Evolutionary conservation across 2,888 invertebrate genomes (phyloP).

Genomic region (Alentia gelatinosa): DNA sequence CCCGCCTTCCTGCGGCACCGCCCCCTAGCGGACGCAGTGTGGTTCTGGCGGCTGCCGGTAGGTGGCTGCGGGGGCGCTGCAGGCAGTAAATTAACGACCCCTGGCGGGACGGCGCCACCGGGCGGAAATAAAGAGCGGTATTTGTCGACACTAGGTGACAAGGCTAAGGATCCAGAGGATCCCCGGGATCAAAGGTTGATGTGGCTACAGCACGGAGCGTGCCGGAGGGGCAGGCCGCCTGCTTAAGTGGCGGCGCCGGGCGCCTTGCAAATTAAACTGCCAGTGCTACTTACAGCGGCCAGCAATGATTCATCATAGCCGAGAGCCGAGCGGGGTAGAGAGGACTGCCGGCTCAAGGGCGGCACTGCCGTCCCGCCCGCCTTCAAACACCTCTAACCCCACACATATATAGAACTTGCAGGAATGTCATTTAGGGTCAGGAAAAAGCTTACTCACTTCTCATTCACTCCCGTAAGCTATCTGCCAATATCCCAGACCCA

Average conservation of each 20-base stretch:
- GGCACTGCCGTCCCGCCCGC: too few species aligned
- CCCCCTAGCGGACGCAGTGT: neutral
- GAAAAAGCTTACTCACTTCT: too few species aligned
- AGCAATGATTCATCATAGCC: neutral
- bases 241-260: neutral
- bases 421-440: too few species aligned
- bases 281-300: neutral
- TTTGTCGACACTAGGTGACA: slow-evolving; percentile 19
- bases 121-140: slow-evolving; percentile 14
- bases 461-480: too few species aligned
- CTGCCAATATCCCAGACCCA: too few species aligned
- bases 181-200: slow-evolving; percentile 37
- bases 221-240: neutral
- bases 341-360: too few species aligned
- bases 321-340: neutral
- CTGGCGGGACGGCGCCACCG: neutral
- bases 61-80: neutral
- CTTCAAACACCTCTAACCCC: too few species aligned
- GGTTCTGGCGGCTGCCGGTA: neutral
- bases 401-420: too few species aligned
- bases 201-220: slow-evolving; percentile 8
- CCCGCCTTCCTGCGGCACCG: neutral
- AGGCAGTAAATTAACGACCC: neutral
- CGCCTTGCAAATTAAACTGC: neutral
- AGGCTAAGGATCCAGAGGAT: slow-evolving; percentile 34